phyloP scores from a whole-genome alignment of 2,888 invertebrate species.

The Anoplius nigerrimus region DNA sequence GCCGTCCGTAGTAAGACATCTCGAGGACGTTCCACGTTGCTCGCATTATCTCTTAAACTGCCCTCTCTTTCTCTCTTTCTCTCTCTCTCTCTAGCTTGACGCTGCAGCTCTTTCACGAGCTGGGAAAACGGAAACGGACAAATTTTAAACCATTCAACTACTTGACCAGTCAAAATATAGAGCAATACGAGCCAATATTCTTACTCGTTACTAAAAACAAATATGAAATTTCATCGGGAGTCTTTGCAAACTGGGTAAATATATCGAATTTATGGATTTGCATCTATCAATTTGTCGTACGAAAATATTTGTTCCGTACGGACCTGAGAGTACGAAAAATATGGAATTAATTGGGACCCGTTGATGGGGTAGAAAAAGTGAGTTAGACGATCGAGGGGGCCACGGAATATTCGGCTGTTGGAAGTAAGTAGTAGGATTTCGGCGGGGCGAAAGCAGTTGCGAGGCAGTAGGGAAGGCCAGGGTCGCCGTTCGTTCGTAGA shows the following conservation, averaged over 20 bases:
- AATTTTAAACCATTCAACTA: too few species aligned
- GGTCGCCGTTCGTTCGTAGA: slow-evolving; percentile 52
- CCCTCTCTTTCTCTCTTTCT: too few species aligned
- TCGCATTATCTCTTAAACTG: slow-evolving; percentile 23
- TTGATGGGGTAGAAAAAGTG: slow-evolving; percentile 45
- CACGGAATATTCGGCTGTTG: slow-evolving; percentile 14
- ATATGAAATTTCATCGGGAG: too few species aligned
- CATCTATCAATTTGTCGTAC: too few species aligned
- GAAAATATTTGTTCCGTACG: not conserved
- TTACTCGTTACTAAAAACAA: too few species aligned
- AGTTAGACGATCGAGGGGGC: slow-evolving; percentile 40
- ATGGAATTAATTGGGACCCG: slow-evolving; percentile 16
- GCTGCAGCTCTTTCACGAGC: slow-evolving; percentile 4
- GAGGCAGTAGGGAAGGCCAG: slow-evolving; percentile 40
- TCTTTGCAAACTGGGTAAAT: too few species aligned
- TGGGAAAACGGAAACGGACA: slow-evolving; percentile 5
- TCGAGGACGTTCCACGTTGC: slow-evolving; percentile 15
- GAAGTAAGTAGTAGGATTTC: not conserved
- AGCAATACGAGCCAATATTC: too few species aligned
- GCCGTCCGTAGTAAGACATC: slow-evolving; percentile 16
- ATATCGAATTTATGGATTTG: too few species aligned
- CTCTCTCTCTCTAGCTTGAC: too few species aligned
- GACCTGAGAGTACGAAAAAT: not conserved
- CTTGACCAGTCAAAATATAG: not conserved
- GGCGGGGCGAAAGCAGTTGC: slow-evolving; percentile 30